A percentile compares a stretch with the other conserved stretches of the same genome.
These are phyloP conservation scores for Perca fluviatilis DNA, from an alignment of 2,113 vertebrate species.

Conservation along the genomic window DNA sequence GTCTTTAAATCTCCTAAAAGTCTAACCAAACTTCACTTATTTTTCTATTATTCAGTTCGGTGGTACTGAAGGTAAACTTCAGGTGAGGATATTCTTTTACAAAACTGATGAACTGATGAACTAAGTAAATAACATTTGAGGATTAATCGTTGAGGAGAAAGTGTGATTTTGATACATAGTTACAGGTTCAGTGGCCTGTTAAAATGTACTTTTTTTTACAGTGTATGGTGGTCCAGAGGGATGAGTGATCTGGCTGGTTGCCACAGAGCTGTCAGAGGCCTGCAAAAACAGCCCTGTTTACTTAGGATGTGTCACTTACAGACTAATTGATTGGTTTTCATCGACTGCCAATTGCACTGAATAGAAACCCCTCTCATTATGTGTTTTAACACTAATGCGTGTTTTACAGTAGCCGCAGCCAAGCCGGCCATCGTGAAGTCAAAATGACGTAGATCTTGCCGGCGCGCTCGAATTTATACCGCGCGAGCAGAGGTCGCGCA, in stretches of 20 bases:
- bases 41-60: not conserved
- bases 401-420: no score
- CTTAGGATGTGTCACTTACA: slow-evolving; percentile 48
- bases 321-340: slow-evolving; percentile 54
- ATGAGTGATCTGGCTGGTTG: slow-evolving; percentile 30
- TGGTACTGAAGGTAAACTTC: not conserved
- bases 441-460: no score
- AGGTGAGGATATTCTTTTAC: not conserved
- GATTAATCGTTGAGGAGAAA: not conserved
- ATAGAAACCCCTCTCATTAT: slow-evolving; percentile 24
- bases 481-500: no score
- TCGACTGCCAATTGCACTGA: slow-evolving; percentile 10
- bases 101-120: no score
- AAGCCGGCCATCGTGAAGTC: no score
- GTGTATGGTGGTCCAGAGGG: not conserved
- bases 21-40: not conserved
- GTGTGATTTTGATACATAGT: not conserved
- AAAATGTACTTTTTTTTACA: not conserved
- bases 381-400: slow-evolving; percentile 7
- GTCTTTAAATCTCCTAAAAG: not conserved
- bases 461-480: no score
- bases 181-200: not conserved
- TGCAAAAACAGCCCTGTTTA: slow-evolving; percentile 39
- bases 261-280: slow-evolving; percentile 36
- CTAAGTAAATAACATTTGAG: not conserved